Base-by-base conservation (phyloP, 1,140 invertebrate genomes). In the Heliconius eleuchia region DNA sequence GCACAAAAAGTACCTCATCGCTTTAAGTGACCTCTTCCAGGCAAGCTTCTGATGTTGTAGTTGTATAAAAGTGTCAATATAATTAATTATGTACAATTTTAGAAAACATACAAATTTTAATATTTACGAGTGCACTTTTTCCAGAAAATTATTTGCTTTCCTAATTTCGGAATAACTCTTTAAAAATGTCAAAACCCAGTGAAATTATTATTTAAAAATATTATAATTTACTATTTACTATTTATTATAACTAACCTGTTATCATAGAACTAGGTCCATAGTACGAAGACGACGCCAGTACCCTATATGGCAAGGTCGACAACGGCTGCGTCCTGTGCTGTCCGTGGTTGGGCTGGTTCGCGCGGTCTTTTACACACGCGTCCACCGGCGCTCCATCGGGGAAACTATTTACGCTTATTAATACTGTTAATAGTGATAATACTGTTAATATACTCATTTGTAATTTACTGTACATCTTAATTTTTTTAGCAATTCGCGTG, bases 381-480 rank as follows among this genome's bases (percentile, higher is more conserved):
- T 97, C 97, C 13, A 97, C 96, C 0, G 97, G 97, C 6, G 96
- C 97, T 13, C 97, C 97, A 84, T 97, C 97, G 0, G 97, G 97
- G 85, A 97, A 97, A 60, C 88, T 83, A 27, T 84, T 42, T 16
- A 88, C 91, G 19, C 71, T 23, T 34, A 72, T 88, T 37, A 80
- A 91, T 42, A 37, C 34, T 37, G 34, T 37, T 37, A 37, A 37
- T 39, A 88, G 78, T 27, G 80, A 82, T 73, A 84, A 71, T n/a
- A 88, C 70, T 11, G 88, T 55, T 74, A 87, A 87, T 7, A 75
- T 71, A 13, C 89, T 81, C 89, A 93, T 93, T 79, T 73, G 85
- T 27, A 71, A 74, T 50, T 57, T 77, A 19, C 73, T 27, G 4
- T 16, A 16, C 60, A 66, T 66, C 11, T 57, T 57, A 55, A 4